These are phyloP conservation scores for Acanthaster planci DNA, from an alignment of 35 echinoderm and acorn worm genomes.

Conservation along the genomic window DNA sequence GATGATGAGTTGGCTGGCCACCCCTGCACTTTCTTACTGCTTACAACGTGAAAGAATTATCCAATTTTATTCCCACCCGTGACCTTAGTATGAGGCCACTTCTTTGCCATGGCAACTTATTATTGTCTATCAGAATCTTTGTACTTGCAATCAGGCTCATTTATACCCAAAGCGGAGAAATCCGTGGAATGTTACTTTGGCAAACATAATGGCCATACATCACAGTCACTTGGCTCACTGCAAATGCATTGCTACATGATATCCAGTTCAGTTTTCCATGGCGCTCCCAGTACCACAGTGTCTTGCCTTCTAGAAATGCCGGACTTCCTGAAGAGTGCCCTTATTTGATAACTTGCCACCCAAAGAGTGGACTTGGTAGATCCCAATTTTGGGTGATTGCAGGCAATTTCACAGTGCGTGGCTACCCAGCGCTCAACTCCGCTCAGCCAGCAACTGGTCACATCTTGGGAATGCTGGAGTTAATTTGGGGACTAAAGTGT, in stretches of 20 bases:
- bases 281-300: too few species aligned
- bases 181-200: constrained; percentile 7
- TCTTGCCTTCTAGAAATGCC: background rate
- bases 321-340: background rate
- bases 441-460: constrained; percentile 16
- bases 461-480: constrained; percentile 10
- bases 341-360: constrained; percentile 14
- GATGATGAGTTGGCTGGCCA: too few species aligned
- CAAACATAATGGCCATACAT: background rate
- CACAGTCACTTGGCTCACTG: too few species aligned
- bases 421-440: background rate
- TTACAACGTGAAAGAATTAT: too few species aligned
- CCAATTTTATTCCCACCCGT: background rate
- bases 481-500: constrained; percentile 19
- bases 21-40: too few species aligned
- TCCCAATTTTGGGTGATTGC: constrained; percentile 21
- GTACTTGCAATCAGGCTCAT: constrained; percentile 5
- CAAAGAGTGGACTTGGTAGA: background rate
- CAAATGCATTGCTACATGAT: too few species aligned
- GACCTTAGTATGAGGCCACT: constrained; percentile 26
- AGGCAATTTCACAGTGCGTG: background rate
- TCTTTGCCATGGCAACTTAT: constrained; percentile 23
- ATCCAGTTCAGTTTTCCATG: too few species aligned
- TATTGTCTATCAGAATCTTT: constrained; percentile 14
- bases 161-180: constrained; percentile 29